A percentile compares a stretch with the other conserved stretches of the same genome.
Conservation (phyloP, 2,113 vertebrate genomes). For the Neotoma lepida region DNA sequence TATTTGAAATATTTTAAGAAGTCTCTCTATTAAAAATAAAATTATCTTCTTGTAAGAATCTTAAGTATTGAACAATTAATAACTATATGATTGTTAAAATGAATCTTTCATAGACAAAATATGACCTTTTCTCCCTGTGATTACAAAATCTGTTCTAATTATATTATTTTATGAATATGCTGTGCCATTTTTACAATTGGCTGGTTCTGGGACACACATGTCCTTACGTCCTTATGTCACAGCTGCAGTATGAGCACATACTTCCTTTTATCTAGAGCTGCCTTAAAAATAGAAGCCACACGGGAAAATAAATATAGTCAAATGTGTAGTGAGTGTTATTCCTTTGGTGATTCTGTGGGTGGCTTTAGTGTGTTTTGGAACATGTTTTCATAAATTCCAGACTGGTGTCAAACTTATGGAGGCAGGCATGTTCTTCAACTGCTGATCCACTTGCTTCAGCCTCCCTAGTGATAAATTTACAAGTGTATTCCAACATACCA, state of each 20-base stretch:
- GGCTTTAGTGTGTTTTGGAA: background rate
- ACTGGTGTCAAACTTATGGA: background rate
- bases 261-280: background rate
- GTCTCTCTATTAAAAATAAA: background rate
- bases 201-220: accelerated
- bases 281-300: background rate
- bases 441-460: background rate
- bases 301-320: background rate
- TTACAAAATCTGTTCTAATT: slow-evolving; percentile 1
- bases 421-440: background rate
- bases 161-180: background rate
- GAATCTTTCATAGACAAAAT: background rate
- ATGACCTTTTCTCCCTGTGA: background rate
- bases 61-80: background rate
- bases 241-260: background rate
- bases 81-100: background rate
- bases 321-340: background rate
- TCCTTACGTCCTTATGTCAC: background rate
- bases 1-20: slow-evolving; percentile 27
- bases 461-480: background rate
- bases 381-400: background rate
- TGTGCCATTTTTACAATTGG: background rate
- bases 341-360: background rate
- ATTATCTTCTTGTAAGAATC: background rate
- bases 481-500: accelerated